Conservation (phyloP, 2,888 invertebrate species). For the Melinaea marsaeus region DNA sequence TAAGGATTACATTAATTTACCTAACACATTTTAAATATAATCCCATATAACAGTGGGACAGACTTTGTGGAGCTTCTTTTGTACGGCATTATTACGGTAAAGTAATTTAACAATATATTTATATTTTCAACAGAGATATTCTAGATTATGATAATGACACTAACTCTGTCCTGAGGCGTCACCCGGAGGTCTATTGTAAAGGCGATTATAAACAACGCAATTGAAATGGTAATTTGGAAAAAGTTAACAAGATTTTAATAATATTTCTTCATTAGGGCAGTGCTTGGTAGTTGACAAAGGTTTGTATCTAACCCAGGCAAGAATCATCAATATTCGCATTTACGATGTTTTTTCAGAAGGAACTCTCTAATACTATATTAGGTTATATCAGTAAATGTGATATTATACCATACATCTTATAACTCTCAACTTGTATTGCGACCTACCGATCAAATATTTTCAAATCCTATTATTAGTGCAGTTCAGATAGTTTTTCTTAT, state of each 20-base stretch:
- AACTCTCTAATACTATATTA: too few relatives aligned
- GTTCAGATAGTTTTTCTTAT: background rate
- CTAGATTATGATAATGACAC: background rate
- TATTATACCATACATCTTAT: too few relatives aligned
- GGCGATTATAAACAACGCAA: too few relatives aligned
- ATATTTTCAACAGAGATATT: background rate
- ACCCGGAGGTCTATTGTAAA: background rate
- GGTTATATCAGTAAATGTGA: too few relatives aligned
- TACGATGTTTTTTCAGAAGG: too few relatives aligned
- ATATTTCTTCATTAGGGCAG: too few relatives aligned
- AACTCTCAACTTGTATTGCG: too few relatives aligned
- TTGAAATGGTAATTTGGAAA: too few relatives aligned
- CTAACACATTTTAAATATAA: constrained; percentile 12
- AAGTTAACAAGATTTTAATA: too few relatives aligned
- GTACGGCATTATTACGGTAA: constrained; percentile 5
- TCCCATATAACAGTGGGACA: constrained; percentile 11
- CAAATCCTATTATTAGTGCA: background rate
- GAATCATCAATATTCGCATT: too few relatives aligned
- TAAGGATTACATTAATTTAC: constrained; percentile 10
- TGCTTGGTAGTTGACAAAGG: too few relatives aligned
- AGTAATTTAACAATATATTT: background rate
- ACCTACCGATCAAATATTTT: background rate
- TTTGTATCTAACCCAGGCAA: too few relatives aligned
- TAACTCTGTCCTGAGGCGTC: background rate
- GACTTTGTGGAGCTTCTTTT: background rate